Evolutionary conservation across 2,113 vertebrate species (phyloP), one percentile per base, ranked within the genome.

Genomic region (Centropristis striata): DNA sequence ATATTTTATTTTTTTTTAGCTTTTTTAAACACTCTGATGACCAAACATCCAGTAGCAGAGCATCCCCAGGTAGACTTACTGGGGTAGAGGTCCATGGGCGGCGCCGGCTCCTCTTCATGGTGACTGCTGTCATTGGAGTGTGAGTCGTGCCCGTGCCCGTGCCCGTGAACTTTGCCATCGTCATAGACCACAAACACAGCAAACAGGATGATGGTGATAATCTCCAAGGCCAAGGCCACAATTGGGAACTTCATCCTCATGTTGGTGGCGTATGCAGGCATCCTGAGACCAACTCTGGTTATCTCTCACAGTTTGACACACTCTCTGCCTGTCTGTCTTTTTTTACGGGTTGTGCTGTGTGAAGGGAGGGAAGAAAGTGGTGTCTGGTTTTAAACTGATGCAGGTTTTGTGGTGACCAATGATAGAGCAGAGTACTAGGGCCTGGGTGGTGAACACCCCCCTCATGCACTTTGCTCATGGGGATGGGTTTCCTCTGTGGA

Each of bases 231-330:
- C 88, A 98, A 85, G 10, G 97, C 97, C 79, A 96, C 1, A 25
- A 96, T 71, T 5, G 97, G 95, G 78, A 99, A 97, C 91, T 93
- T 96, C 67, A 96, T 55, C 94, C 93, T 96, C 97, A 99, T 99
- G 95, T 94, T 97, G 94, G 95, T 96, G 82, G 95, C 82, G 63
- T 88, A 93, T 37, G 95, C 91, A 91, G 95, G 93, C 94, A 94
- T 94, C 88, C 64, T 91, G 64, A 71, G 32, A 65, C 70, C 36
- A 59, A 59, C 51, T 87, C 37, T 83, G 65, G 36, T 86, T 89
- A 79, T 88, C 82, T 82, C 75, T 81, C 25, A 53, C 80, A 76
- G 75, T 44, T 53, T 42, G 81, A 78, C 75, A 37, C 79, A 25
- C 54, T 14, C 61, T 3, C 55, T n/a, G 23, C n/a, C 61, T 51